Evolutionary conservation across 1,140 invertebrate genomes (phyloP).

Genomic region (Heliconius hermathena): DNA sequence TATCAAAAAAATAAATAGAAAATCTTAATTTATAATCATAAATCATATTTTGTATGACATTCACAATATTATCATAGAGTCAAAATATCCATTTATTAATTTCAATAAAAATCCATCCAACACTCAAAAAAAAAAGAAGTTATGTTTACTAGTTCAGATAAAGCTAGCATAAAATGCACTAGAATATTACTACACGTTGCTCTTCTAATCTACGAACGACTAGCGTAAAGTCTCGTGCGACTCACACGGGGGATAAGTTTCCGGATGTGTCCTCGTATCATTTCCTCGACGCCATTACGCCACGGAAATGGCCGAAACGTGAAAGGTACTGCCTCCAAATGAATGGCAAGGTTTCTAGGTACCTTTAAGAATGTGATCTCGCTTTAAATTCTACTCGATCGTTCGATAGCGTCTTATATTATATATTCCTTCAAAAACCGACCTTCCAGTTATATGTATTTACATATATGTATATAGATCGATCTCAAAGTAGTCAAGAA

Average conservation of each 20-base stretch:
- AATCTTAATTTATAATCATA: too few relatives aligned
- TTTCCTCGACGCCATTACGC: slow-evolving; percentile 46
- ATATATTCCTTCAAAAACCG: neutral
- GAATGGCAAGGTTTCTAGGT: neutral
- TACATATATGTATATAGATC: neutral
- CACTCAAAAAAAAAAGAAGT: too few relatives aligned
- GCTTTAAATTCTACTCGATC: neutral
- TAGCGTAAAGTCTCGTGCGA: slow-evolving; percentile 29
- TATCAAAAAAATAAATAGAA: too few relatives aligned
- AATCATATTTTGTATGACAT: too few relatives aligned
- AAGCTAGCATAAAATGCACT: neutral
- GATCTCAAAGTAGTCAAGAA: neutral
- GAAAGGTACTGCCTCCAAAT: neutral
- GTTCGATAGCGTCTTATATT: neutral
- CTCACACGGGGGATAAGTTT: slow-evolving; percentile 41
- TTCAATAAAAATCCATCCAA: neutral
- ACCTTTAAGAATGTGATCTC: neutral
- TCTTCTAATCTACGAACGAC: slow-evolving; percentile 25
- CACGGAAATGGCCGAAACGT: slow-evolving; percentile 49
- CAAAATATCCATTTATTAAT: too few relatives aligned
- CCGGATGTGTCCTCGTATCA: slow-evolving; percentile 50
- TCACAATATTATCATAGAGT: too few relatives aligned
- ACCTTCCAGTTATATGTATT: neutral
- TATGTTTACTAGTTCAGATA: too few relatives aligned
- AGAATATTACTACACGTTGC: neutral